A percentile compares a stretch with the other conserved stretches of the same genome.
These are phyloP conservation scores for Threskiornis aethiopicus DNA, from an alignment of 2,797 vertebrate species.

Conservation along the genomic window DNA sequence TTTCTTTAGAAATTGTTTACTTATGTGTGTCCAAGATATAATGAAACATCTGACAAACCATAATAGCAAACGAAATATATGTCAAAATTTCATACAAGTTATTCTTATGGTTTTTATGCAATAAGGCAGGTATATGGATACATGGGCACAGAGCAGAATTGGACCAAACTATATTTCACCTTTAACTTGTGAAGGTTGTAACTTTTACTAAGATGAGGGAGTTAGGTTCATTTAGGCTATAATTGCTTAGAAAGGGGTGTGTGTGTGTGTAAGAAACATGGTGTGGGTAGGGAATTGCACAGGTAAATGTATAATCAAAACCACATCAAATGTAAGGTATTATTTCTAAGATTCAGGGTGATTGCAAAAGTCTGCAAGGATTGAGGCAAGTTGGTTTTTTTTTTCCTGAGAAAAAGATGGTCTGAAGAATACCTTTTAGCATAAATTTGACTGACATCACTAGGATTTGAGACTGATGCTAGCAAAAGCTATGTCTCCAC, in stretches of 20 bases:
- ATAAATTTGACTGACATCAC: neutral
- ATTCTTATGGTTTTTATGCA: neutral
- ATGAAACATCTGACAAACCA: neutral
- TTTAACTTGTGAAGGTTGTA: neutral
- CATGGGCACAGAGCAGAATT: neutral
- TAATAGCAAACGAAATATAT: neutral
- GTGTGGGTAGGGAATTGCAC: neutral
- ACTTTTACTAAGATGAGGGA: neutral
- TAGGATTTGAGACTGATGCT: neutral
- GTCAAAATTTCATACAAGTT: neutral
- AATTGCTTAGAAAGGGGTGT: neutral
- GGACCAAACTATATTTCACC: neutral
- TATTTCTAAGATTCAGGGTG: neutral
- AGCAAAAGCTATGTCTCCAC: neutral
- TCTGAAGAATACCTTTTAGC: neutral
- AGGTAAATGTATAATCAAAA: neutral
- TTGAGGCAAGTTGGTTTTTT: neutral
- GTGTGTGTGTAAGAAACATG: neutral
- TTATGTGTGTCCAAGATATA: neutral
- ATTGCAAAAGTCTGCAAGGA: neutral
- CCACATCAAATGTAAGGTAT: neutral
- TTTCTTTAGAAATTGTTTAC: slow-evolving; percentile 17
- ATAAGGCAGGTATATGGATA: neutral
- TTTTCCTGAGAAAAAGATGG: neutral
- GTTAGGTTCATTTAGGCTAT: neutral